Evolutionary conservation across 1,140 invertebrate species (phyloP), one percentile per base, ranked within the genome.

Genomic region (Ostrea denselamellosa): DNA sequence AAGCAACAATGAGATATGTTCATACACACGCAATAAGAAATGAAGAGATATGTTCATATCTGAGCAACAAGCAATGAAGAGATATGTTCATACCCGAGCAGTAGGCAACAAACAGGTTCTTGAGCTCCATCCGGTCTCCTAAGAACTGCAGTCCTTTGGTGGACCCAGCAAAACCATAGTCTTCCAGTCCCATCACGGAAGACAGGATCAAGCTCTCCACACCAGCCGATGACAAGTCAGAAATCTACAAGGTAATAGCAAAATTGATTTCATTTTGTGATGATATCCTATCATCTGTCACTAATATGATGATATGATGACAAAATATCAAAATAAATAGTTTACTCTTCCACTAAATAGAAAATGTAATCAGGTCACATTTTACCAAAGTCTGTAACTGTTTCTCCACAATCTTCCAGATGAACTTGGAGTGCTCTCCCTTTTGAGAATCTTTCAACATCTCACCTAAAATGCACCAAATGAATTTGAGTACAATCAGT

Each of bases 371-470:
- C 25, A 81, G 25, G 19, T 3, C 10, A 52, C 17, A 17, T n/a
- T 25, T 22, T 85, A 85, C 83, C 83, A 85, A 9, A 17, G 22
- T 62, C 14, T 62, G 52, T 28, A 54, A 19, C 28, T 85, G 52
- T 85, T 85, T 85, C 28, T 85, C 83, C 22, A 85, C 83, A 22
- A 85, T 85, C 34, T 85, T 85, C 83, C 83, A 85, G 28, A 85
- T 56, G 12, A 85, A 85, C 22, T 44, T 56, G 12, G 83, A 85
- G 28, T 85, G 52, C 52, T 52, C 52, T 52, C 52, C 82, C 44
- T 52, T 83, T 19, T 83, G 82, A 77, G 68, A 77, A 10, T 83
- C 82, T 22, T n/a, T 83, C 28, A 54, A 53, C 82, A 22, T 52
- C 9, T 83, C 82, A 17, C 52, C 82, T 83, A 14, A 51, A 22